Conservation (phyloP, 2,888 invertebrate genomes). For the Empis livida region DNA sequence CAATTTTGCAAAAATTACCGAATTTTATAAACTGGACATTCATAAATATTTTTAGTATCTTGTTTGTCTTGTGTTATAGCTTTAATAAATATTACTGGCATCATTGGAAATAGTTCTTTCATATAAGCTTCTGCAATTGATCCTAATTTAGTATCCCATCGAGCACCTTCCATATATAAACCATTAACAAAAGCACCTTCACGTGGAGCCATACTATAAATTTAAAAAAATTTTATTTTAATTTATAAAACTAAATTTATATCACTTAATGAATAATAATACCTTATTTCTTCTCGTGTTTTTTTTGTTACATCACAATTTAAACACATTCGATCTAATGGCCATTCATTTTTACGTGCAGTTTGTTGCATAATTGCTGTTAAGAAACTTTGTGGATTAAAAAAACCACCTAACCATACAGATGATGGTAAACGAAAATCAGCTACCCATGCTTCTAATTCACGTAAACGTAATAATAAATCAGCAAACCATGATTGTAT, state of each 20-base stretch:
- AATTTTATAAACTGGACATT: constrained; percentile 90
- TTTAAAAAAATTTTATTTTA: constrained; percentile 1
- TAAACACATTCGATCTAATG: constrained; percentile 89
- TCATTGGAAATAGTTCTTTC: constrained; percentile 79
- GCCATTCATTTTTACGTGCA: constrained; percentile 91
- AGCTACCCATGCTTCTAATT: constrained; percentile 75
- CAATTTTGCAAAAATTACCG: constrained; percentile 28
- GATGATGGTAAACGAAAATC: constrained; percentile 80
- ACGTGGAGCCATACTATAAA: constrained; percentile 57
- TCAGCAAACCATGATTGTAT: constrained; percentile 82
- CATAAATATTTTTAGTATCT: constrained; percentile 75
- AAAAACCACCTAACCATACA: constrained; percentile 90
- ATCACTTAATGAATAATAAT: constrained; percentile 22
- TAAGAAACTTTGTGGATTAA: constrained; percentile 92
- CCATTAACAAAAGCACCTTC: constrained; percentile 88
- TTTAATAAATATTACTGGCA: constrained; percentile 83
- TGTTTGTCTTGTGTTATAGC: constrained; percentile 82
- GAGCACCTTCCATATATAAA: constrained; percentile 85
- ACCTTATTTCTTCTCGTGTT: constrained; percentile 68
- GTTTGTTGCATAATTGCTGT: constrained; percentile 98
- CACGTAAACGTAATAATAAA: constrained; percentile 61
- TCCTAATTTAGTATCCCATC: constrained; percentile 73
- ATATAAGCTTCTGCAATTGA: constrained; percentile 71
- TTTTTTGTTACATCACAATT: constrained; percentile 93
- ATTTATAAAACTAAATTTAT: not conserved